Base-by-base conservation (phyloP, 2,888 invertebrate species). In the Phaonia tiefii region DNA sequence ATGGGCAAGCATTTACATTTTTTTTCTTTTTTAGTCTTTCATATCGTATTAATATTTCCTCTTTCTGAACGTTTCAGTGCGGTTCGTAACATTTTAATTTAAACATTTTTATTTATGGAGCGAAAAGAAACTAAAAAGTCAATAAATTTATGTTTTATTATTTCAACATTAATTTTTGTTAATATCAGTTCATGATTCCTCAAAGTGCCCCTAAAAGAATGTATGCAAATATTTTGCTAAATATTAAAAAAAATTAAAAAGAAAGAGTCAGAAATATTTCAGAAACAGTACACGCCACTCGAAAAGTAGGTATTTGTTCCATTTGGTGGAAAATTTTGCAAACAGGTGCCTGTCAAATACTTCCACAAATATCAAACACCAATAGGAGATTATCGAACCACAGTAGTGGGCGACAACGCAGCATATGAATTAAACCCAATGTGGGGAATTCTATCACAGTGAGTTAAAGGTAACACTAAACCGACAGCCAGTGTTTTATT, bases 401-500 rank as follows among this genome's bases (percentile, higher is more conserved):
- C 1, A 20, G 20, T 15, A 17, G 1, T 15, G 39, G 1, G 37
- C 4, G 37, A n/a, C 8, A 31, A 51, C 11, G 51, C 20, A 1
- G 1, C 4, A 20, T n/a, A 13, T n/a, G n/a, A 26, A 20, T 10
- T 10, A 25, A 71, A 56, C 22, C 13, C 11, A 22, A 60, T 63
- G 37, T 13, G 13, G 49, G 26, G 49, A 4, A n/a, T 26, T 7
- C 20, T 2, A 67, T n/a, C 26, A 49, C 15, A 26, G 10, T 37
- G 31, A 7, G 46, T 13, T 15, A 4, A 8, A 46, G 26, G 15
- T 39, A 54, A 39, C 44, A 26, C 31, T 3, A n/a, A n/a, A 31
- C 15, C 25, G 60, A 42, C 31, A 5, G 31, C 31, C n/a, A 11
- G 31, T 70, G 44, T 75, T 73, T 80, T 85, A 88, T 82, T 88